Evolutionary conservation across 2,113 vertebrate genomes (phyloP).

Genomic region (Planiliza haematocheilus): DNA sequence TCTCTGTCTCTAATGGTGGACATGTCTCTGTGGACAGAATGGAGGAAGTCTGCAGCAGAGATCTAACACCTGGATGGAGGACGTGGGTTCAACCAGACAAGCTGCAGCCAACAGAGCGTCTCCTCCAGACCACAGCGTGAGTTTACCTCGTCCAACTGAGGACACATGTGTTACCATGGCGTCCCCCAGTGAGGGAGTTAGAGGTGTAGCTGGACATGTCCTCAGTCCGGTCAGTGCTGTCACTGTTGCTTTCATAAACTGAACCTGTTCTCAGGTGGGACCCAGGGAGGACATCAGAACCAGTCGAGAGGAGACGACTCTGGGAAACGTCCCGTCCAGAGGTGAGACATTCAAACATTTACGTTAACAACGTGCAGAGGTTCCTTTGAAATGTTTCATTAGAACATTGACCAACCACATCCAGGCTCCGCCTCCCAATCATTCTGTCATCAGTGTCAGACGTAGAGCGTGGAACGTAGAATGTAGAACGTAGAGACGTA

Average conservation of each 20-base stretch:
- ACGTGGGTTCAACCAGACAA: constrained; percentile 72
- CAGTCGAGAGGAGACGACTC: constrained; percentile 63
- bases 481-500: no score
- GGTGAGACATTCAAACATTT: no score
- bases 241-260: neutral
- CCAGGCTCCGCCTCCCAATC: no score
- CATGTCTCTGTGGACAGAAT: constrained; percentile 61
- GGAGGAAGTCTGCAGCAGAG: constrained; percentile 72
- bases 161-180: no score
- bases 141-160: constrained; percentile 5
- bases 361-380: no score
- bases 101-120: neutral
- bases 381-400: no score
- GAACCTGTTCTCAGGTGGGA: constrained; percentile 40
- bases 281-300: constrained; percentile 46
- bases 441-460: no score
- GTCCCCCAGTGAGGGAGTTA: no score
- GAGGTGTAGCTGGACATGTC: no score
- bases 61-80: constrained; percentile 72
- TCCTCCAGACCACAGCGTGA: constrained; percentile 52
- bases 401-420: no score
- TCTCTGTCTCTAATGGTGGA: neutral
- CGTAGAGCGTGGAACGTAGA: no score
- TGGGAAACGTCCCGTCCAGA: constrained; percentile 34
- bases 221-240: no score